phyloP scores from a whole-genome alignment of 1,140 invertebrate species.

The Contarinia nasturtii region DNA sequence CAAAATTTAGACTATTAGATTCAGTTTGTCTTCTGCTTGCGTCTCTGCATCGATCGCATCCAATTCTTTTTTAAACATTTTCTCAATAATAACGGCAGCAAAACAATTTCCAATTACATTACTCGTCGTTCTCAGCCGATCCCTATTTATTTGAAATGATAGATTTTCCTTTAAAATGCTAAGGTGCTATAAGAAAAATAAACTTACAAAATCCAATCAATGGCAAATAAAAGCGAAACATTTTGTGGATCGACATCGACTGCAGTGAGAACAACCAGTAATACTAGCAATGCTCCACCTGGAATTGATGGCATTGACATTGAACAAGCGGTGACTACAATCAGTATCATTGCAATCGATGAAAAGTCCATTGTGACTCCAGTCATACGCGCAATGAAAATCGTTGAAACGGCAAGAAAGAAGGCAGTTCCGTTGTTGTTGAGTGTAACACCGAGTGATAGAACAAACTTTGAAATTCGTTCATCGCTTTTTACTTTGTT shows the following conservation, averaged over 20 bases:
- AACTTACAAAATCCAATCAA: constrained; percentile 77
- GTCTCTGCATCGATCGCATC: constrained; percentile 42
- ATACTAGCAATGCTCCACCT: constrained; percentile 73
- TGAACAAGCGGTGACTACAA: constrained; percentile 78
- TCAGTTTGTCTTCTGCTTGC: background rate
- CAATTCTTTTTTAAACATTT: constrained; percentile 62
- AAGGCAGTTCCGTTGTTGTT: constrained; percentile 91
- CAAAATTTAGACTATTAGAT: too few relatives aligned
- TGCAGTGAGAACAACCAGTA: constrained; percentile 68
- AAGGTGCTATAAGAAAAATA: background rate
- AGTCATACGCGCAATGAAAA: constrained; percentile 87
- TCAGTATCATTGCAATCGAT: constrained; percentile 59
- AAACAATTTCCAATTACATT: constrained; percentile 81
- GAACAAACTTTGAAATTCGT: constrained; percentile 74
- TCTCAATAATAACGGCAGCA: constrained; percentile 66
- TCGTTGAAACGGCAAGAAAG: constrained; percentile 70
- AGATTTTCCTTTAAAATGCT: background rate
- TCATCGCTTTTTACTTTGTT: constrained; percentile 76
- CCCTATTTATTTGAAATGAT: constrained; percentile 40
- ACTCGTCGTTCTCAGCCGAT: constrained; percentile 69
- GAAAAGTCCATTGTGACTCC: constrained; percentile 55
- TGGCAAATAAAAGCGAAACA: constrained; percentile 66
- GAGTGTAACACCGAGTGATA: constrained; percentile 79
- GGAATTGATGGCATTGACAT: constrained; percentile 86
- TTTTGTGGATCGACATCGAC: constrained; percentile 64